Evolutionary conservation across 2,888 invertebrate species (phyloP).

Genomic region (Eurois occulta): DNA sequence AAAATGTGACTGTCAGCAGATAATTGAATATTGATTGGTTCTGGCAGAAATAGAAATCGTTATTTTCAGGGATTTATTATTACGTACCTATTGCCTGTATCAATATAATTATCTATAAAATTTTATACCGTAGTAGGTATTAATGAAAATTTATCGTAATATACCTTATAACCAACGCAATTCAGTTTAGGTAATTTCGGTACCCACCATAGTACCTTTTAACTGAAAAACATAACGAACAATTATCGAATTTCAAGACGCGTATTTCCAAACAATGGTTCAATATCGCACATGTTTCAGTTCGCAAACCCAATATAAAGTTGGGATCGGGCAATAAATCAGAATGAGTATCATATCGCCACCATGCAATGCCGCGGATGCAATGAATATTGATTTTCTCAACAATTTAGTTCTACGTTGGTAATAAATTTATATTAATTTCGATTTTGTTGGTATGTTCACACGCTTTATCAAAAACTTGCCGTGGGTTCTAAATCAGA

Average conservation of each 20-base stretch:
- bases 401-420: constrained; percentile 76
- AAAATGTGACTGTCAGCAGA: constrained; percentile 24
- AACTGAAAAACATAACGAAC: background rate
- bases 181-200: background rate
- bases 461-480: constrained; percentile 29
- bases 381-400: constrained; percentile 85
- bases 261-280: constrained; percentile 64
- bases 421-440: constrained; percentile 75
- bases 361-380: constrained; percentile 76
- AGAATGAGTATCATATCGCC: constrained; percentile 80
- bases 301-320: constrained; percentile 66
- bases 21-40: constrained; percentile 42
- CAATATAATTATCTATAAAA: background rate
- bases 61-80: constrained; percentile 8
- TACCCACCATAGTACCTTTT: background rate
- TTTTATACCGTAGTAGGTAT: background rate
- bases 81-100: background rate
- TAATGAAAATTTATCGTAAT: background rate
- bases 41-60: constrained; percentile 19
- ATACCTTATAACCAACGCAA: background rate
- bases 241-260: constrained; percentile 40
- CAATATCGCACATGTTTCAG: constrained; percentile 61
- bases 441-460: constrained; percentile 44
- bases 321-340: constrained; percentile 80
- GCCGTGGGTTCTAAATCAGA: constrained; percentile 1